Evolutionary conservation across 2,888 invertebrate genomes (phyloP), one percentile per base, ranked within the genome.

Genomic region (Catocala fraxini): DNA sequence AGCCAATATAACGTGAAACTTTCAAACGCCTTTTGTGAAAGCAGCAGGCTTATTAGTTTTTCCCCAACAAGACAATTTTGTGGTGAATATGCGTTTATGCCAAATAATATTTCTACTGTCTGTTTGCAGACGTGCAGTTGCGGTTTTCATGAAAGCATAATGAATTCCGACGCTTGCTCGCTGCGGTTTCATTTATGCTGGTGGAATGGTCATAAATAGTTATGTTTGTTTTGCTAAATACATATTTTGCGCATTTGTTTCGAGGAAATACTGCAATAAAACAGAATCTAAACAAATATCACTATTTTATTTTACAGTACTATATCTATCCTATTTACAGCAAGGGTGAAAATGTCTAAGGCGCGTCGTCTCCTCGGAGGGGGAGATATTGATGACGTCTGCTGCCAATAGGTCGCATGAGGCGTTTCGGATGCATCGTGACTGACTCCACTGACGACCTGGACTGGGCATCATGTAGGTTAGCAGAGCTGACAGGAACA

Each of bases 371-470:
- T 77, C 87, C 85, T 88, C 93, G 86, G 54, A 93, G 81, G 39
- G 94, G 94, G 53, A 93, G 85, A 70, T 93, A 93, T 71, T 93
- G 93, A 66, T 90, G 86, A 67, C 91, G 93, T 87, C 91, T 85
- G 70, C 80, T 83, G 62, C 83, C 81, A 11, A 83, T 65, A 2
- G 79, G 75, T 65, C 88, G 79, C n/a, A 42, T 6, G 9, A 55
- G 34, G 0, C 84, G 84, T 73, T 82, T 82, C 11, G 75, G 73
- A 42, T 83, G 82, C 73, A 79, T 69, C 67, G 86, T 80, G 35
- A 81, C 82, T 5, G 83, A 69, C 61, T 90, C 92, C 6, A 84
- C 70, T 9, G 85, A 86, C 7, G 93, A 90, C 59, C 93, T 87
- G 0, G 94, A 92, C 63, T 93, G 92, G 6, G 92, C 92, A 13